These are phyloP conservation scores for Astyanax mexicanus DNA, from an alignment of 2,797 vertebrate species.

Conservation along the genomic window DNA sequence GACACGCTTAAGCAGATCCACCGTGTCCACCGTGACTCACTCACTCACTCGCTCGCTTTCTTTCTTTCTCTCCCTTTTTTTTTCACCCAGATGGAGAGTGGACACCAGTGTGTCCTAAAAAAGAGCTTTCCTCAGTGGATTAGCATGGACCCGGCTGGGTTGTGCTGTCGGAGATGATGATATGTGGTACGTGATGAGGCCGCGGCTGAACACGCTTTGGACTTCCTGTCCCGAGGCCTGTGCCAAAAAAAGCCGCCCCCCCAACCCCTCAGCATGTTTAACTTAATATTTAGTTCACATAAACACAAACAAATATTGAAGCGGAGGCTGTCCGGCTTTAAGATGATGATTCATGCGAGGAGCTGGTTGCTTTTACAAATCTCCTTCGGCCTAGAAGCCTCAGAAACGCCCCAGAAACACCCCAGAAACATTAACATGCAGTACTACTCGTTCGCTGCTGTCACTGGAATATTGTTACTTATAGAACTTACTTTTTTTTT, in stretches of 20 bases:
- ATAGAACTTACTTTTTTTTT: too few species aligned
- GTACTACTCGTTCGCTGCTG: too few species aligned
- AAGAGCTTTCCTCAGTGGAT: constrained; percentile 51
- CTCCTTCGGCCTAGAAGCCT: too few species aligned
- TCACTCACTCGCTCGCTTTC: too few species aligned
- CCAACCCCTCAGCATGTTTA: constrained; percentile 11
- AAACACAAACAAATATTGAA: constrained; percentile 35
- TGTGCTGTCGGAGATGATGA: constrained; percentile 52
- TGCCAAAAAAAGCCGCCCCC: constrained; percentile 53
- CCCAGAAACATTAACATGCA: too few species aligned
- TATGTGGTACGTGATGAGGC: constrained; percentile 59
- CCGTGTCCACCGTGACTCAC: constrained; percentile 15
- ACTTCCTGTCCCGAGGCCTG: constrained; percentile 59
- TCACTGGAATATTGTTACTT: too few species aligned
- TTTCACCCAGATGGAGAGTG: constrained; percentile 22
- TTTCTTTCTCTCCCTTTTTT: not conserved
- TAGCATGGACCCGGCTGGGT: constrained; percentile 25
- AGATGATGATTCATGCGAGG: constrained; percentile 23
- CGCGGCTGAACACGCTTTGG: constrained; percentile 52
- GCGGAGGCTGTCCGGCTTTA: not conserved
- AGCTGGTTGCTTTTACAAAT: not conserved
- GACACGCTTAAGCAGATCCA: constrained; percentile 9
- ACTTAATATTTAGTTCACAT: constrained; percentile 33
- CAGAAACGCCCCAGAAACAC: too few species aligned
- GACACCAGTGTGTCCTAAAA: constrained; percentile 30